Base-by-base conservation (phyloP, 2,113 vertebrate genomes). In the Shinisaurus crocodilurus region DNA sequence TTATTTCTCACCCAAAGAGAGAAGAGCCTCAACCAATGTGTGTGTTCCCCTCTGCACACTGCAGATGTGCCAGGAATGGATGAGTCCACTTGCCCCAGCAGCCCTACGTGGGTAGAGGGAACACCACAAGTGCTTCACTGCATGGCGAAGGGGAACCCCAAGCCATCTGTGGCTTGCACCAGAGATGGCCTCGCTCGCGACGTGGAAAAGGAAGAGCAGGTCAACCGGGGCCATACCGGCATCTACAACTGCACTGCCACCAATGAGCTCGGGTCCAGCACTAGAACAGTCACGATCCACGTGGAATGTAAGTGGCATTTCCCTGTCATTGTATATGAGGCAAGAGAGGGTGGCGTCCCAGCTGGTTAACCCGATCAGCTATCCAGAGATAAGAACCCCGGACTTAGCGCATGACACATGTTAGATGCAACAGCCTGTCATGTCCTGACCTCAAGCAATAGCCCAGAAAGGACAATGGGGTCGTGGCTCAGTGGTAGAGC, bases 251-350 rank as follows among this genome's bases (percentile, higher is more conserved):
- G 95, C 72, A 89, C 93, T n/a, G 96, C 96, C 67, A 92, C 93
- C 79, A 96, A 95, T 9, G n/a, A 32, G 0, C 92, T 96, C 0
- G 92, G 95, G 86, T 89, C 86, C 0, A 94, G 89, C n/a, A 67
- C 88, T 34, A 90, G 93, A 80, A 92, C 40, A 0, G 69, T 96
- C 90, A 94, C 95, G 0, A 89, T 96, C 87, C 92, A 90, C 0
- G 96, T 96, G 75, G 96, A 96, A 93, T 96, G 96, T 96, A 85
- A 96, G 96, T 94, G 69, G 40, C 8, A 8, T 27, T 69, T 69
- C 8, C 23, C 1, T 34, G 3, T 69, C 25, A 25, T 74, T 65
- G 6, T 18, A 40, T 43, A 34, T 63, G 15, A 45, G 18, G 69
- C 20, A 54, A 37, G 32, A 34, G 37, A 57, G 69, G 6, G 57